Evolutionary conservation across 2,797 vertebrate species (phyloP).

Genomic region (Scyliorhinus canicula): DNA sequence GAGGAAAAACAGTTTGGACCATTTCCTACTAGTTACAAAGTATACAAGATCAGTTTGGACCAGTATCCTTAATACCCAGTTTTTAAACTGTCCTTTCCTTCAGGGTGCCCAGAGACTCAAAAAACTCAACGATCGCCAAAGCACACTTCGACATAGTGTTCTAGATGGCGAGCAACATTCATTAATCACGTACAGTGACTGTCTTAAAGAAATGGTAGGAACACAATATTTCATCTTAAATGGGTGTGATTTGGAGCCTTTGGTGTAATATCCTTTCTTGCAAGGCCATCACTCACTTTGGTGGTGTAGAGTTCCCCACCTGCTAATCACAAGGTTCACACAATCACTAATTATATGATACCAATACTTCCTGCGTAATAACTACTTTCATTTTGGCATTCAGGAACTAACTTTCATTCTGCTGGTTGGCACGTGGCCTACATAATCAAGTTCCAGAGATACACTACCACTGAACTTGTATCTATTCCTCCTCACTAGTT

Average conservation of each 20-base stretch:
- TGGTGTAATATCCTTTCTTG: neutral
- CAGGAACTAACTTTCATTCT: neutral
- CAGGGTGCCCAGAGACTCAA: neutral
- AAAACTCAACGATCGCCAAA: neutral
- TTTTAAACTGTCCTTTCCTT: too few species aligned
- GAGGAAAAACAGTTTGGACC: too few species aligned
- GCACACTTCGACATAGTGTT: neutral
- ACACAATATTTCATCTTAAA: neutral
- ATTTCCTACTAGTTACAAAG: too few species aligned
- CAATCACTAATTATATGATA: neutral
- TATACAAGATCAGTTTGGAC: too few species aligned
- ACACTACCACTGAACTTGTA: neutral
- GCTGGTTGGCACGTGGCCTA: neutral
- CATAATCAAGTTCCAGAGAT: neutral
- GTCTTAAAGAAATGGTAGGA: neutral
- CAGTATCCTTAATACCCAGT: too few species aligned
- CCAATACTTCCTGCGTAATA: constrained; percentile 30
- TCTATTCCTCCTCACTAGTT: neutral
- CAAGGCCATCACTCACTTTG: neutral
- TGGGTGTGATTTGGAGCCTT: neutral
- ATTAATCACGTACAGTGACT: neutral
- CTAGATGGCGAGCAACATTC: too few species aligned
- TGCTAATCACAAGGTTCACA: neutral
- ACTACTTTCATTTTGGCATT: constrained; percentile 24
- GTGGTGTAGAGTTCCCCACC: neutral